A percentile compares a stretch with the other conserved stretches of the same genome.
Conservation (phyloP, 1,140 invertebrate species). For the Ceratosolen solmsi region DNA sequence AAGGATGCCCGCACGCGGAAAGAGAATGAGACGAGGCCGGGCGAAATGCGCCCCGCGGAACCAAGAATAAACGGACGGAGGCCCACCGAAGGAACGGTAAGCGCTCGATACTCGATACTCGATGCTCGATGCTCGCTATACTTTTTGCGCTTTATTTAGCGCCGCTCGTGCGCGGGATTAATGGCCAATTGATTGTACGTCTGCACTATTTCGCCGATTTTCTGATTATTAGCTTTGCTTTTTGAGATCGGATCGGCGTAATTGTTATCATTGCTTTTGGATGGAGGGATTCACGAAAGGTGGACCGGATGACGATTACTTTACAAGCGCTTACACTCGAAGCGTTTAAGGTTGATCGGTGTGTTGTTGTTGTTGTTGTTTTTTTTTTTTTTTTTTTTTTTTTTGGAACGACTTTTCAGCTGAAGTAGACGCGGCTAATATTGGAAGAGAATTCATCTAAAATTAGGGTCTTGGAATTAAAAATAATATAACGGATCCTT, state of each 20-base stretch:
- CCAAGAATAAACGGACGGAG: not conserved
- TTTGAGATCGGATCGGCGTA: not conserved
- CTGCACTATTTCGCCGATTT: not conserved
- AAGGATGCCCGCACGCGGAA: conserved; percentile 45
- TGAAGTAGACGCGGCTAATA: too few relatives aligned
- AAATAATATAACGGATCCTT: too few relatives aligned
- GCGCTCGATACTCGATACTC: not conserved
- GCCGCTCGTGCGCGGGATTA: not conserved
- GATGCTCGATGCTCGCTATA: not conserved
- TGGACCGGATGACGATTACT: too few relatives aligned
- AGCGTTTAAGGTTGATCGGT: too few relatives aligned
- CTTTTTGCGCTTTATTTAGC: conserved; percentile 2
- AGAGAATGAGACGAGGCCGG: conserved; percentile 8
- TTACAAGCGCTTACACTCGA: too few relatives aligned
- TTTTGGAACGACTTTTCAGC: too few relatives aligned
- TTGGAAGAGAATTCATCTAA: too few relatives aligned
- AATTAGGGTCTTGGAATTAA: too few relatives aligned
- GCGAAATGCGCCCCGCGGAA: conserved; percentile 20
- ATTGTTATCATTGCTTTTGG: not conserved
- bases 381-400: too few relatives aligned
- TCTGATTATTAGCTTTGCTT: not conserved
- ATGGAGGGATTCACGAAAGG: not conserved
- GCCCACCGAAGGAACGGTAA: not conserved
- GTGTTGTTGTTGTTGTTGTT: too few relatives aligned
- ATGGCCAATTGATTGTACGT: not conserved